A percentile compares a stretch with the other conserved stretches of the same genome.
These are phyloP conservation scores for Phrynosoma platyrhinos DNA, from an alignment of 2,113 vertebrate genomes.

Conservation along the genomic window DNA sequence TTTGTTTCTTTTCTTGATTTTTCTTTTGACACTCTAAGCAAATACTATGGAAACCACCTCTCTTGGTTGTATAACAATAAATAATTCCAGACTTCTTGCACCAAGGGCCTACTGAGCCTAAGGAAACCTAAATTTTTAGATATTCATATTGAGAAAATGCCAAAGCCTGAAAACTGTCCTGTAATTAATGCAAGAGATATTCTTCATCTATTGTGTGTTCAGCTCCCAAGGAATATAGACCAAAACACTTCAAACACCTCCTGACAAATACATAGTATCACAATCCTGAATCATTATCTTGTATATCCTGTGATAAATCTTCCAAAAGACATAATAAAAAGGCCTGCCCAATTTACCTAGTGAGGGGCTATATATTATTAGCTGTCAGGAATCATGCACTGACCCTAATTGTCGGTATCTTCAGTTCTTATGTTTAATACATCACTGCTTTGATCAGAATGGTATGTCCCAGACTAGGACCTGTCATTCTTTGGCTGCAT, in stretches of 20 bases:
- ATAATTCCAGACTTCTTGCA: background rate
- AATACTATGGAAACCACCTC: background rate
- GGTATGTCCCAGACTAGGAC: background rate
- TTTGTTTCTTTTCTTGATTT: background rate
- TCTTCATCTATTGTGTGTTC: background rate
- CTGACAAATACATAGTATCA: background rate
- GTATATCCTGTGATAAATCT: constrained; percentile 2
- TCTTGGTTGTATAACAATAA: background rate
- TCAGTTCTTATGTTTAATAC: background rate
- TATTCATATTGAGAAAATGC: background rate
- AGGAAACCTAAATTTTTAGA: background rate
- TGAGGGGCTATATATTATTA: background rate
- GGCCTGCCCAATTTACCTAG: background rate
- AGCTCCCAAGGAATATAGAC: background rate
- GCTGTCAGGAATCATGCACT: background rate
- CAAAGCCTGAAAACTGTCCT: background rate
- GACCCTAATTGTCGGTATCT: background rate
- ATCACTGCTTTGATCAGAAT: background rate
- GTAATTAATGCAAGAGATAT: constrained; percentile 5
- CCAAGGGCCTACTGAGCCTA: constrained; percentile 3
- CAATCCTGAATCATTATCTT: background rate
- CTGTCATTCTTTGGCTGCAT: background rate
- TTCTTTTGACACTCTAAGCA: background rate
- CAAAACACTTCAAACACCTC: constrained; percentile 1
- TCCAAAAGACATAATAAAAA: constrained; percentile 5